A percentile compares a stretch with the other conserved stretches of the same genome.
Conservation (phyloP, 2,113 vertebrate genomes). For the Lagenorhynchus albirostris region DNA sequence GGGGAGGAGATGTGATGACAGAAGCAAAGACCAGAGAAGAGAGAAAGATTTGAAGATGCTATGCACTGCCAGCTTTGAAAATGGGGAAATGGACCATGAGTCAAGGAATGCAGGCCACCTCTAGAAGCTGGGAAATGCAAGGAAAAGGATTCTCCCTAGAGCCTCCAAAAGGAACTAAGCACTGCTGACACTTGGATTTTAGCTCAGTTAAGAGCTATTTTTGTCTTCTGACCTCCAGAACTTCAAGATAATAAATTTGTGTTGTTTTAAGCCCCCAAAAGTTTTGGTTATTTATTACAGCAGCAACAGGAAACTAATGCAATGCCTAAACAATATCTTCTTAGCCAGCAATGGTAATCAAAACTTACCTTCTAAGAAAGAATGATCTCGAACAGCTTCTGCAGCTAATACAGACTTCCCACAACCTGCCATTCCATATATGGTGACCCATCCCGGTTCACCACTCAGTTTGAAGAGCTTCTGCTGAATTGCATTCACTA, state of each 20-base stretch:
- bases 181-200: neutral
- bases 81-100: neutral
- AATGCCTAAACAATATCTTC: neutral
- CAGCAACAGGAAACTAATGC: neutral
- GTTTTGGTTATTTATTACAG: neutral
- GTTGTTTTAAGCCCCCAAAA: neutral
- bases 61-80: neutral
- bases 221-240: neutral
- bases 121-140: neutral
- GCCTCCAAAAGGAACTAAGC: neutral
- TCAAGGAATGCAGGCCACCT: neutral
- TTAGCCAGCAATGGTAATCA: neutral
- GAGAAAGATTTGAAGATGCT: neutral
- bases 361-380: constrained; percentile 87
- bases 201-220: neutral
- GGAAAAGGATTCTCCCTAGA: neutral
- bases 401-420: constrained; percentile 97
- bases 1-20: neutral
- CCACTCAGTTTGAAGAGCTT: constrained; percentile 84
- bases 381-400: constrained; percentile 90
- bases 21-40: neutral
- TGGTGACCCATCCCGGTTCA: constrained; percentile 91
- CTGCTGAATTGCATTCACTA: constrained; percentile 87
- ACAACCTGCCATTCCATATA: constrained; percentile 97
- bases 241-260: neutral